Percentiles rank a stretch among this genome's conserved stretches.
Evolutionary conservation across 2,888 invertebrate genomes (phyloP).

Genomic region (Plagodis dolabraria): DNA sequence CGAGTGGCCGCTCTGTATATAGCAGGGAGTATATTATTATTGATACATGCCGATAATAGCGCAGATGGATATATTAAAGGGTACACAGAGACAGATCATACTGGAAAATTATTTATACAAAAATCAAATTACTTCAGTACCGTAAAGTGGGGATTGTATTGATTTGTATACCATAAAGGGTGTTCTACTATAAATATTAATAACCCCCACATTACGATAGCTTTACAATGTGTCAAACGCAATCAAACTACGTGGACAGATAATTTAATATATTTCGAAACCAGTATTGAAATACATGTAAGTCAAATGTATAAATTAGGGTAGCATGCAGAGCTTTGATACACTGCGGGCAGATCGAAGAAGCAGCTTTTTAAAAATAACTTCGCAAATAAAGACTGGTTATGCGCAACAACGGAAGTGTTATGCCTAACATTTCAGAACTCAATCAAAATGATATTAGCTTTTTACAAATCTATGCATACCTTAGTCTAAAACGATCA

Average conservation of each 20-base stretch:
- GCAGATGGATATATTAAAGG: neutral
- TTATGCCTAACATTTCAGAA: slow-evolving; percentile 2
- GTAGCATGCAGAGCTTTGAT: slow-evolving; percentile 17
- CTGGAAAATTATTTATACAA: neutral
- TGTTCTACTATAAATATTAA: neutral
- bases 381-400: slow-evolving; percentile 6
- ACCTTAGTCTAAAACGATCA: slow-evolving; percentile 11
- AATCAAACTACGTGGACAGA: slow-evolving; percentile 1
- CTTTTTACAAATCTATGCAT: slow-evolving; percentile 3
- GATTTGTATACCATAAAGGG: neutral
- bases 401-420: slow-evolving; percentile 6
- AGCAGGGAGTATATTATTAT: neutral
- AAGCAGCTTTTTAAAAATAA: slow-evolving; percentile 12
- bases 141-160: neutral
- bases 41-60: neutral
- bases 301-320: slow-evolving; percentile 21
- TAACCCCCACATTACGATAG: slow-evolving; percentile 9
- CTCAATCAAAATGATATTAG: neutral
- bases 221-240: slow-evolving; percentile 17
- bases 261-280: slow-evolving; percentile 13
- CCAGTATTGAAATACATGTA: slow-evolving; percentile 25
- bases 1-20: neutral
- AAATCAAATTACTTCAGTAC: neutral
- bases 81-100: neutral
- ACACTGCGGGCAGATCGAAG: slow-evolving; percentile 3